Base-by-base conservation (phyloP, 2,113 vertebrate species). In the Nannobrachium achirus region DNA sequence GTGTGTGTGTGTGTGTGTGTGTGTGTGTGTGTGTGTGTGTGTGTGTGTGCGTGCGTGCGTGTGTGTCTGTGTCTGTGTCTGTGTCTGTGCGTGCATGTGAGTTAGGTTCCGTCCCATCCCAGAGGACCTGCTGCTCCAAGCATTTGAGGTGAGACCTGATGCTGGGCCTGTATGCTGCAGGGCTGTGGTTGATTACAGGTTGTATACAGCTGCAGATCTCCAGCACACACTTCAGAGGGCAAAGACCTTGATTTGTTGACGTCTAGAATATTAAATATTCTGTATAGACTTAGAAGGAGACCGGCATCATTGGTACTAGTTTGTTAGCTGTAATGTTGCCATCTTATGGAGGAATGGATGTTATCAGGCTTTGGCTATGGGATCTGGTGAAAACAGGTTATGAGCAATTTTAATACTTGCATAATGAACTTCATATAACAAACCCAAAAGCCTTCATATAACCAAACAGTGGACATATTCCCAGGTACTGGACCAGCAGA, bases 401-500 rank as follows among this genome's bases (percentile, higher is more conserved):
- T 48, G 45, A 48, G 11, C 45, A 48, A 14, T 3, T 44, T 14
- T n/a, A 48, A 48, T 48, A 48, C 6, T 14, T 14, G 4, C 45
- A 48, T 6, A 33, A 33, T 33, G 4, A 39, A 7, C 19, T 40
- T 48, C 2, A 50, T 13, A n/a, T 38, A 13, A 8, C 15, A 70
- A 42, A 8, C 15, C 13, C 38, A 33, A 46, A 55, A 16, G 1
- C n/a, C 41, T 9, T 13, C 18, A 53, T 16, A 53, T 9, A 11
- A 5, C 38, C 18, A 15, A 53, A 19, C 18, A 0, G 15, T 11
- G 19, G 8, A 14, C 71, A 20, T 56, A n/a, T 80, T 69, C 42
- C 59, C 45, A 99, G 97, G 94, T 93, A 80, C 91, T 99, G 85
- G 98, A 98, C 90, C 76, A 90, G 66, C 89, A 91, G 44, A 95